These are phyloP conservation scores for Thermophis baileyi DNA, from an alignment of 2,113 vertebrate species.

Conservation along the genomic window DNA sequence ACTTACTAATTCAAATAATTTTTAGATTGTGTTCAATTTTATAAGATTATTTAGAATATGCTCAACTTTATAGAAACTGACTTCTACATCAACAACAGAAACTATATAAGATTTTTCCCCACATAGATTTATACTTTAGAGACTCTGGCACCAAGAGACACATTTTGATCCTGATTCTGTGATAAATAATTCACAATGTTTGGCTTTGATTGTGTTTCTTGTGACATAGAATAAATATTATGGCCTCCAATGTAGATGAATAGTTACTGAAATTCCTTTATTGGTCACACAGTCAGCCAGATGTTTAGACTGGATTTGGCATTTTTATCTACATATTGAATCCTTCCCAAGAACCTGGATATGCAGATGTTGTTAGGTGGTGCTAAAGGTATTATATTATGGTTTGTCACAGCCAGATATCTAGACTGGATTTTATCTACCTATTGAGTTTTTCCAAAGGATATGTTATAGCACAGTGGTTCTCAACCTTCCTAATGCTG, in stretches of 20 bases:
- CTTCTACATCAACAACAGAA: neutral
- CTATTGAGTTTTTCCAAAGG: neutral
- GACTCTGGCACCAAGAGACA: neutral
- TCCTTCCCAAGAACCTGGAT: neutral
- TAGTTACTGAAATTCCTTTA: neutral
- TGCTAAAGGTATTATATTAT: neutral
- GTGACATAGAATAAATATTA: neutral
- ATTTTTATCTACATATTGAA: neutral
- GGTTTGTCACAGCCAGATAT: neutral
- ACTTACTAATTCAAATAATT: neutral
- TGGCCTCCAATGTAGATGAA: neutral
- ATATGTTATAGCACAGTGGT: too few species aligned
- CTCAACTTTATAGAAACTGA: neutral
- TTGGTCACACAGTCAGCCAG: neutral
- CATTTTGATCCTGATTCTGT: neutral
- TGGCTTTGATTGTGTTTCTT: neutral
- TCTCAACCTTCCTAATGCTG: too few species aligned
- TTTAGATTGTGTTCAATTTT: neutral
- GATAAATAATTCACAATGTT: neutral
- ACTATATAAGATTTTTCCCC: neutral
- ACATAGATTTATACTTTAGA: neutral
- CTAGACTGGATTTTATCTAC: neutral
- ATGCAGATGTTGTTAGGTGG: neutral
- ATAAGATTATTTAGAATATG: neutral
- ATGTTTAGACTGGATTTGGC: neutral